Percentiles rank a stretch among this genome's conserved stretches.
phyloP scores from a whole-genome alignment of 1,140 invertebrate species.

The Ephestia elutella region DNA sequence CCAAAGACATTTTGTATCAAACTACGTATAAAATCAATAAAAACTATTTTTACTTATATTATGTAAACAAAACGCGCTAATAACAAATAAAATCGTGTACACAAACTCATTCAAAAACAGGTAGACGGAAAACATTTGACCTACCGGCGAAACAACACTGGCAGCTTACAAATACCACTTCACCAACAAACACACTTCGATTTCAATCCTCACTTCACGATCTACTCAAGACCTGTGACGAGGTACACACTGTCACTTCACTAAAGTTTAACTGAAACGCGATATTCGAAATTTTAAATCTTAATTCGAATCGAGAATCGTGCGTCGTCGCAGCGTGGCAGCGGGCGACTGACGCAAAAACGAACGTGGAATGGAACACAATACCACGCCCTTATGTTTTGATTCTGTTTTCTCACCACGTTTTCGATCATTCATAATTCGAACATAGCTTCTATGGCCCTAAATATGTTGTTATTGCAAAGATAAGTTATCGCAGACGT shows the following conservation, averaged over 20 bases:
- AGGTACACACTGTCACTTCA: not conserved
- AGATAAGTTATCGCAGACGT: not conserved
- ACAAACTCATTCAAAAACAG: not conserved
- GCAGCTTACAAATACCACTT: not conserved
- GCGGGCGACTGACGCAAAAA: slow-evolving; percentile 30
- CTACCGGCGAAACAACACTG: not conserved
- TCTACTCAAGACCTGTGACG: not conserved
- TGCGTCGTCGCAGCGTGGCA: slow-evolving; percentile 28
- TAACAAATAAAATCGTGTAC: not conserved
- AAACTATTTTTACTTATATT: not conserved
- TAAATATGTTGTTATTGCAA: not conserved
- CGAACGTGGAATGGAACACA: slow-evolving; percentile 5
- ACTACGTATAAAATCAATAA: no score
- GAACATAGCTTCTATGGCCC: not conserved
- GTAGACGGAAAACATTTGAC: not conserved
- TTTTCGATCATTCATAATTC: not conserved
- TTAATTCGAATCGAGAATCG: slow-evolving; percentile 21
- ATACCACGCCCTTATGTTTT: slow-evolving; percentile 40
- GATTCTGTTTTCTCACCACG: slow-evolving; percentile 16
- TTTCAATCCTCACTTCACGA: not conserved
- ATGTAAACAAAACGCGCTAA: not conserved
- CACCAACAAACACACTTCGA: not conserved
- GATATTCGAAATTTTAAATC: slow-evolving; percentile 26
- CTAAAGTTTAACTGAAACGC: slow-evolving; percentile 13
- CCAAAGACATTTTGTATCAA: no score